Conservation (phyloP, 1,140 invertebrate genomes). For the Drosophila teissieri region DNA sequence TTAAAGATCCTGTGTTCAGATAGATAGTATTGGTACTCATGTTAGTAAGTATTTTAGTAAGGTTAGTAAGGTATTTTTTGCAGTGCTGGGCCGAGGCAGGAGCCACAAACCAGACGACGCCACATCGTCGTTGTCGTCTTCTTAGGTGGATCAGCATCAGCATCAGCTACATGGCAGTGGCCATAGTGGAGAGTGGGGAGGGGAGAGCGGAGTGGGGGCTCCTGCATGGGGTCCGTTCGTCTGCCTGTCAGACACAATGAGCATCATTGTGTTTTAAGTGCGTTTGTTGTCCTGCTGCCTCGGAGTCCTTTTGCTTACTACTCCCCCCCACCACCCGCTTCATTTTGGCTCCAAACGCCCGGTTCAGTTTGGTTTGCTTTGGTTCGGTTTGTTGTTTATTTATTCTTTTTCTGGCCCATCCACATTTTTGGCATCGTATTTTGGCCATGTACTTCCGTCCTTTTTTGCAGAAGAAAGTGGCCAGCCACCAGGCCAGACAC, state of each 20-base stretch:
- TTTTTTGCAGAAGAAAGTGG: conserved; percentile 65
- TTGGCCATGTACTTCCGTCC: conserved; percentile 66
- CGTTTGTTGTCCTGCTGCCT: conserved; percentile 69
- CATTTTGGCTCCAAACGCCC: not conserved
- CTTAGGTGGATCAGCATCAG: conserved; percentile 71
- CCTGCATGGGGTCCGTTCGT: conserved; percentile 23
- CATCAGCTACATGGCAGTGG: conserved; percentile 8
- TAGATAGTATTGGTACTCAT: too few species aligned
- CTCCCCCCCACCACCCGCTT: not conserved
- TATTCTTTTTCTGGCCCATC: conserved; percentile 74
- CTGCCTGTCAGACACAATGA: conserved; percentile 79
- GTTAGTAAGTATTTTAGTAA: too few species aligned
- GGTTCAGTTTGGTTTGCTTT: conserved; percentile 5
- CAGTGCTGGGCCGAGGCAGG: conserved; percentile 11
- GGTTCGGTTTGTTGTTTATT: conserved; percentile 65
- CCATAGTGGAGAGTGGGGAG: not conserved
- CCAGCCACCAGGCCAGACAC: conserved; percentile 58
- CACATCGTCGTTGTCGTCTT: conserved; percentile 64
- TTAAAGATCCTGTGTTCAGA: too few species aligned
- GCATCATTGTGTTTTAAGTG: conserved; percentile 83
- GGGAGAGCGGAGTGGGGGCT: not conserved
- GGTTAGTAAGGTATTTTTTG: not conserved
- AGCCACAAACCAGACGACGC: conserved; percentile 61
- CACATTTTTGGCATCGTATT: conserved; percentile 78
- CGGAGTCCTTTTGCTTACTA: not conserved